Percentiles rank a stretch among this genome's conserved stretches.
Evolutionary conservation across 2,113 vertebrate genomes (phyloP).

Genomic region (Melanerpes formicivorus): DNA sequence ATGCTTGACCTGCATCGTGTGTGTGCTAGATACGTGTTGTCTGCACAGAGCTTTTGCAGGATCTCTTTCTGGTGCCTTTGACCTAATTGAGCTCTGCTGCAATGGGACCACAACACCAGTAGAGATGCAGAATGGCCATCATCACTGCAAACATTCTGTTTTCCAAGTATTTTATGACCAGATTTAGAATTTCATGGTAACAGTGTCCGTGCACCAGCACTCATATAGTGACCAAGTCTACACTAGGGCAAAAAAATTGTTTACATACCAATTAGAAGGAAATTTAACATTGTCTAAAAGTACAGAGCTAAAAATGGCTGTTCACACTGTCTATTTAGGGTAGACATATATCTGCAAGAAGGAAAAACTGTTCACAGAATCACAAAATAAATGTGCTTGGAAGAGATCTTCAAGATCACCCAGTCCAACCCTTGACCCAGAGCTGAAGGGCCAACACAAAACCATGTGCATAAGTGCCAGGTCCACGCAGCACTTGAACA

Average conservation of each 20-base stretch:
- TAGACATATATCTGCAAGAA: neutral
- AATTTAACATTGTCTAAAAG: neutral
- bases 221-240: neutral
- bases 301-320: neutral
- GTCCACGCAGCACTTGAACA: too few species aligned
- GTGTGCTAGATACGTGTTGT: accelerated
- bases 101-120: neutral
- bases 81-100: neutral
- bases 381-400: too few species aligned
- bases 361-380: neutral
- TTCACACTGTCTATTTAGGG: neutral
- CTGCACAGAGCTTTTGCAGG: neutral
- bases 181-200: neutral
- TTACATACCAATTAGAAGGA: neutral
- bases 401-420: too few species aligned
- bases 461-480: too few species aligned
- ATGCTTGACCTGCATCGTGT: accelerated
- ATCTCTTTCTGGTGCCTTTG: neutral
- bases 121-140: neutral
- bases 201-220: neutral
- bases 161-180: neutral
- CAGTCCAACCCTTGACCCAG: too few species aligned
- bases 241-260: neutral
- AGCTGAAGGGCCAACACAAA: too few species aligned
- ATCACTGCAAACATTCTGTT: neutral